Base-by-base conservation (phyloP, 2,888 invertebrate species). In the Chalcosyrphus nemorum region DNA sequence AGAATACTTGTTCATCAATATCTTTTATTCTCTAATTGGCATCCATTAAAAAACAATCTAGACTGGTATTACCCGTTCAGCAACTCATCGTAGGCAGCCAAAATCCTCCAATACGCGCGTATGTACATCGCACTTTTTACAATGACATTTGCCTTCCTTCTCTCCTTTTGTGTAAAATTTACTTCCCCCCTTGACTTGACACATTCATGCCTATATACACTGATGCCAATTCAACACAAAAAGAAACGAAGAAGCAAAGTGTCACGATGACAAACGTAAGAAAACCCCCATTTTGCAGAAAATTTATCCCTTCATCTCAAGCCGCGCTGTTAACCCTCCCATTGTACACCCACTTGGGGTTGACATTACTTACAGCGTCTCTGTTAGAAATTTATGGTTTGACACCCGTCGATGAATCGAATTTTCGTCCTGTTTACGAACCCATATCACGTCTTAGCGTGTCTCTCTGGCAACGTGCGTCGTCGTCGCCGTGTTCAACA, bases 371-470 rank as follows among this genome's bases (percentile, higher is more conserved):
- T 38, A 54, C 75, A 81, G 65, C 59, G 57, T 52, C 59, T 38
- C 77, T 77, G 50, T 71, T 71, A 65, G 77, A 77, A 82, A 82
- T 82, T 77, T 82, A 82, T 82, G 82, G 82, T 77, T 82, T 77
- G 82, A 82, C 82, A 78, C 72, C 68, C 61, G 72, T 68, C 66
- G 63, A 78, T 66, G 72, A 78, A 72, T 82, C 78, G 54, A 66
- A 82, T 78, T 82, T 82, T 78, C 82, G 56, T 35, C 50, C 72
- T 78, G 56, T 68, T 82, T 82, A 43, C 56, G 61, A 56, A 82
- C 47, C 52, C 82, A 13, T 54, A 45, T 82, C 82, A 82, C 82
- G 77, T 76, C 17, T 27, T 68, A 45, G 32, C 61, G 47, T 74
- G 35, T 54, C 57, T 41, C 61, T 19, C 15, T n/a, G n/a, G n/a